phyloP scores from a whole-genome alignment of 2,888 invertebrate genomes.

The Hyposoter dolosus region DNA sequence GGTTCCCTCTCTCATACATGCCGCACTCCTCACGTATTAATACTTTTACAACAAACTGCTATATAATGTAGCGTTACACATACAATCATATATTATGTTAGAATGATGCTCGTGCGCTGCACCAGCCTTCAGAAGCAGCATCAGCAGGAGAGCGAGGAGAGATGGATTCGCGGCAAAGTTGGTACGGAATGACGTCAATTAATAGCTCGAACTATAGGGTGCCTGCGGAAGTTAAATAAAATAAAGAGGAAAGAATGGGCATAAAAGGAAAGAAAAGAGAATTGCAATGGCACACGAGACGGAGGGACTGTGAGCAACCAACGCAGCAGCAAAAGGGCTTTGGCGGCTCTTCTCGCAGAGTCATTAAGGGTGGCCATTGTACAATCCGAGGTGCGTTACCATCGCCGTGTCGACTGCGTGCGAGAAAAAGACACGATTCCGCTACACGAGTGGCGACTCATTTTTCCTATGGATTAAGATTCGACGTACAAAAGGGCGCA shows the following conservation, averaged over 20 bases:
- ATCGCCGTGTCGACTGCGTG: constrained; percentile 35
- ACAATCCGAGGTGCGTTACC: constrained; percentile 79
- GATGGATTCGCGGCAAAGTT: constrained; percentile 82
- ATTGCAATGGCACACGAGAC: constrained; percentile 78
- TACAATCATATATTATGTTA: not conserved
- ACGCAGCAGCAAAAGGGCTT: constrained; percentile 76
- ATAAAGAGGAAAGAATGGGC: constrained; percentile 71
- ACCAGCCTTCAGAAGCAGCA: constrained; percentile 33
- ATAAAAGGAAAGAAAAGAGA: not conserved
- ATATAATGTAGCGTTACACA: not conserved
- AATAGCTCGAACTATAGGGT: constrained; percentile 83
- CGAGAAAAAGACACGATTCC: constrained; percentile 36
- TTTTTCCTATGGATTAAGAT: not conserved
- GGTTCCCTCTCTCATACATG: constrained; percentile 56
- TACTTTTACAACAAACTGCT: not conserved
- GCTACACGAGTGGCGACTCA: not conserved
- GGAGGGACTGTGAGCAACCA: constrained; percentile 50
- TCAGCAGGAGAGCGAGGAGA: constrained; percentile 67
- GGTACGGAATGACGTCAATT: constrained; percentile 83
- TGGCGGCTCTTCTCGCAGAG: constrained; percentile 81
- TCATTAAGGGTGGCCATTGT: constrained; percentile 81
- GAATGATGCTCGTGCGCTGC: constrained; percentile 36
- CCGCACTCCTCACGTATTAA: constrained; percentile 27
- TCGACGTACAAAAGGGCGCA: constrained; percentile 16
- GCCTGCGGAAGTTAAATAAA: constrained; percentile 83